Evolutionary conservation across 2,888 invertebrate species (phyloP).

Genomic region (Leptinotarsa tumamoca): DNA sequence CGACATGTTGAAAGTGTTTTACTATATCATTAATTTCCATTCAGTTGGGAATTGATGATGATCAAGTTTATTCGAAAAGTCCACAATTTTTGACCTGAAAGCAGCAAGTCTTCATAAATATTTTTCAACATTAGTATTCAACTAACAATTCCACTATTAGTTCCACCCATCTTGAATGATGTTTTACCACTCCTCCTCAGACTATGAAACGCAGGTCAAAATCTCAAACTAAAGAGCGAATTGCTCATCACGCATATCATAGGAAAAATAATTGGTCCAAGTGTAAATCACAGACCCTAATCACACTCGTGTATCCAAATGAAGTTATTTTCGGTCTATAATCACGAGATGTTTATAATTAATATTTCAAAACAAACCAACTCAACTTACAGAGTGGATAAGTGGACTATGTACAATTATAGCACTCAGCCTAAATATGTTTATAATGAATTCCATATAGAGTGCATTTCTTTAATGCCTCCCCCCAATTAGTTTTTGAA

Average conservation of each 20-base stretch:
- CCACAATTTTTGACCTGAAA: too few relatives aligned
- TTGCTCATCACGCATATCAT: not conserved
- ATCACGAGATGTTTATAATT: not conserved
- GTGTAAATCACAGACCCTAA: not conserved
- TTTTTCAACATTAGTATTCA: not conserved
- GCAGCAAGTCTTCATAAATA: not conserved
- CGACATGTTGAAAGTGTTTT: too few relatives aligned
- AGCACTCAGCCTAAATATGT: not conserved
- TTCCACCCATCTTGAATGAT: too few relatives aligned
- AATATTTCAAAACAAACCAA: not conserved
- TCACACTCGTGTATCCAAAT: not conserved
- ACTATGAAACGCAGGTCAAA: not conserved
- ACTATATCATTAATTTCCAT: too few relatives aligned
- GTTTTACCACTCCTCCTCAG: not conserved
- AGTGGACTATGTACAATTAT: not conserved
- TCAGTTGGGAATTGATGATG: too few relatives aligned
- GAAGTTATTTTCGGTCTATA: not conserved
- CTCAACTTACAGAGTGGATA: constrained; percentile 1
- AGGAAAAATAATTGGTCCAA: not conserved
- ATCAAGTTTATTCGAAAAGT: too few relatives aligned
- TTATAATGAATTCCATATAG: not conserved
- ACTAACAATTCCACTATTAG: too few relatives aligned
- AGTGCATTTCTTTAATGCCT: too few relatives aligned
- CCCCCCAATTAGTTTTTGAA: too few relatives aligned
- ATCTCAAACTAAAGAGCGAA: not conserved